Base-by-base conservation (phyloP, 2,888 invertebrate genomes). In the Cactoblastis cactorum region DNA sequence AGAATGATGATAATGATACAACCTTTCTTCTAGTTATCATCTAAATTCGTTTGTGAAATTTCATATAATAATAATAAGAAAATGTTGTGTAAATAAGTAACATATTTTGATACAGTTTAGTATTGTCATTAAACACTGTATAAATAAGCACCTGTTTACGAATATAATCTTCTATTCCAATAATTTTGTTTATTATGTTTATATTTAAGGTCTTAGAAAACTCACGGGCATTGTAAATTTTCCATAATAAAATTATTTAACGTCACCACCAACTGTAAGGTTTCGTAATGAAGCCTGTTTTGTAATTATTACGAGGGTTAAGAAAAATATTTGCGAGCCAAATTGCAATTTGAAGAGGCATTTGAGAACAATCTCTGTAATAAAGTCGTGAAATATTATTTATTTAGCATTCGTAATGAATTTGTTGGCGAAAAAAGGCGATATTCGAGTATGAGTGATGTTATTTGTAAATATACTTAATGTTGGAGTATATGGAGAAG, bases 231-330 rank as follows among this genome's bases (percentile, higher is more conserved):
- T 24, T 24, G 41, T 24, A n/a, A n/a, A n/a, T 41, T 24, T 14
- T 14, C 14, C 19, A 41, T 41, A 15, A 43, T 43, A 43, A 43
- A 43, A 43, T 43, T 43, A 43, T 43, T 43, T 43, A 43, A 41
- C 15, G 43, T 43, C 28, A 43, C 28, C 28, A 28, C 28, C 43
- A 43, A 28, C 43, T 28, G 43, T 32, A 28, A 24, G 28, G 28
- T 19, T 28, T 43, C 43, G n/a, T 43, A 15, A 43, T 8, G 15
- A 11, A 15, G 43, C 28, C 43, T 32, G 28, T 15, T 43, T 43
- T 43, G 15, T 43, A 43, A 43, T 43, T 43, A 43, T 43, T 17
- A 15, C 43, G 9, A 38, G 43, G 43, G 24, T 32, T 28, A 28
- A 17, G 43, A 43, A 43, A 43, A 32, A 43, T 43, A 28, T 43